Evolutionary conservation across 2,888 invertebrate species (phyloP).

Genomic region (Lacanobia oleracea): DNA sequence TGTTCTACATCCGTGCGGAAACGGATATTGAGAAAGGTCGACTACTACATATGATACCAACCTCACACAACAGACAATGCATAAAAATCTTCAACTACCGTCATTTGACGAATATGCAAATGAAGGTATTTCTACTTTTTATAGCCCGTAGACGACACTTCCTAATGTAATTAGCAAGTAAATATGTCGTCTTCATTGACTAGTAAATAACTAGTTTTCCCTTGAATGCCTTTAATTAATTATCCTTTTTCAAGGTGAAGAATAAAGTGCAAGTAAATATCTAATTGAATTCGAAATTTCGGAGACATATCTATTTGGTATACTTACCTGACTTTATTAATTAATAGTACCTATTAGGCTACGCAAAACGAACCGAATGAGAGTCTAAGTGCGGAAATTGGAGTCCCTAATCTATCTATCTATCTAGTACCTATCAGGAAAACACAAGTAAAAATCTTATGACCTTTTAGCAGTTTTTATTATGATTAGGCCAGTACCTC

Average conservation of each 20-base stretch:
- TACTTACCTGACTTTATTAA: too few species aligned
- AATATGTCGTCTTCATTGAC: constrained; percentile 46
- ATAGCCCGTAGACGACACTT: constrained; percentile 25
- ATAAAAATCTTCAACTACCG: constrained; percentile 48
- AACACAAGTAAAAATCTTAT: too few species aligned
- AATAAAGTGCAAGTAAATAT: neutral
- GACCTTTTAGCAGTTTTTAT: too few species aligned
- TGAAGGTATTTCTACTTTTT: constrained; percentile 26
- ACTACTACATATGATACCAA: constrained; percentile 51
- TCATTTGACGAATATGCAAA: constrained; percentile 50
- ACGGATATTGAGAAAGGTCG: constrained; percentile 70
- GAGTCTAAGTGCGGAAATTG: too few species aligned
- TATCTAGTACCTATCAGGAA: too few species aligned
- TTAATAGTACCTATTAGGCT: too few species aligned
- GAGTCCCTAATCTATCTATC: too few species aligned
- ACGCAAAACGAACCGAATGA: too few species aligned
- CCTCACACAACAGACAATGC: constrained; percentile 43
- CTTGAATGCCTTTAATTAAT: constrained; percentile 27
- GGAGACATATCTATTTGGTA: neutral
- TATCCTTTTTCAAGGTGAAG: constrained; percentile 26
- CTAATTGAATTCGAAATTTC: neutral
- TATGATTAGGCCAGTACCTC: too few species aligned
- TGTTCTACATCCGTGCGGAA: constrained; percentile 71
- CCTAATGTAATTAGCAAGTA: constrained; percentile 50
- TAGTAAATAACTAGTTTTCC: constrained; percentile 19